Conservation (phyloP, 2,113 vertebrate species). For the Thunnus maccoyii region DNA sequence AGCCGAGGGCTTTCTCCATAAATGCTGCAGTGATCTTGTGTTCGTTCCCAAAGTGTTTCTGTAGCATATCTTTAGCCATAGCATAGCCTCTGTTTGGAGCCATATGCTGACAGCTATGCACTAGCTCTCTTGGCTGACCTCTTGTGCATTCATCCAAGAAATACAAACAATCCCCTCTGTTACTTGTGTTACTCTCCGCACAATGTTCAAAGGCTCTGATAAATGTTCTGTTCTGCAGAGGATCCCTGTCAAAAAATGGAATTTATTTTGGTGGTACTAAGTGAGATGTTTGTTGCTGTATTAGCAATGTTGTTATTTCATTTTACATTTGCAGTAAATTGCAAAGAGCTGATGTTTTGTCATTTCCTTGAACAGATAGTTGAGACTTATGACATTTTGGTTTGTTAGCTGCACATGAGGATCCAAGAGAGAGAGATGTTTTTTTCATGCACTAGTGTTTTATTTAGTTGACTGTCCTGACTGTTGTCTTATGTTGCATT, state of each 20-base stretch:
- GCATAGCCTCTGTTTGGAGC: background rate
- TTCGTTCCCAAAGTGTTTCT: no score
- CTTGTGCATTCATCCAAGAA: no score
- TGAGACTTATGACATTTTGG: background rate
- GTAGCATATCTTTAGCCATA: no score
- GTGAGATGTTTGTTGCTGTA: background rate
- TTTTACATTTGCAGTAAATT: constrained; percentile 9
- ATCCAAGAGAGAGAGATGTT: background rate
- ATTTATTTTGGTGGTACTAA: no score
- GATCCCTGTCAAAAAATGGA: background rate
- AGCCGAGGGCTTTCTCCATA: no score
- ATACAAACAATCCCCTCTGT: no score
- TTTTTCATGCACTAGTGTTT: background rate
- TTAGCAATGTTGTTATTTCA: constrained; percentile 1
- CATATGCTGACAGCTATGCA: background rate
- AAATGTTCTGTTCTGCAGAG: constrained; percentile 6
- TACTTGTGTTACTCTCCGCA: background rate
- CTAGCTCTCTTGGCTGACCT: no score
- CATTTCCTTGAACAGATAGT: background rate
- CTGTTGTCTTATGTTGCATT: background rate
- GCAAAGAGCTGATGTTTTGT: background rate
- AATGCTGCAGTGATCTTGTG: no score
- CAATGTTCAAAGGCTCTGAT: constrained; percentile 20
- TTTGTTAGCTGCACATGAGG: background rate
- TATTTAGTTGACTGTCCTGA: background rate